Conservation (phyloP, 2,797 vertebrate species). For the Paramormyrops hopkinsi region DNA sequence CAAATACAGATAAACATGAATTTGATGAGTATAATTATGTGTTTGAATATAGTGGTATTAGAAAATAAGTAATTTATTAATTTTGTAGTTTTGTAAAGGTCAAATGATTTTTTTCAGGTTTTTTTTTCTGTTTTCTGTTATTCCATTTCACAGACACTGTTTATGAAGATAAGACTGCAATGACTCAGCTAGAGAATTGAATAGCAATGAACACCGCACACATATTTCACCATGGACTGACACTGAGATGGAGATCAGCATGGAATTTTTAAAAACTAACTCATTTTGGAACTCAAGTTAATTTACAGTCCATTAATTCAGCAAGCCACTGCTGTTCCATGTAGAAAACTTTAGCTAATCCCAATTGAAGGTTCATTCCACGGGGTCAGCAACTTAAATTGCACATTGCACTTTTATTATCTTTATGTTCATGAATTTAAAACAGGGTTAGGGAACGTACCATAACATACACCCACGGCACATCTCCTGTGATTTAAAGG, state of each 20-base stretch:
- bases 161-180: neutral
- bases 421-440: conserved; percentile 29
- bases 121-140: neutral
- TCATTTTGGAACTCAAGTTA: neutral
- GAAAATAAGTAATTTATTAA: neutral
- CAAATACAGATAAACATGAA: neutral
- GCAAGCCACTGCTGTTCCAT: neutral
- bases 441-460: neutral
- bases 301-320: conserved; percentile 12
- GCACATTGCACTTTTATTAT: conserved; percentile 24
- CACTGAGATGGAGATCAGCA: neutral
- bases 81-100: neutral
- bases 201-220: neutral
- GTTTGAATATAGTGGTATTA: neutral
- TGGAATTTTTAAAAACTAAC: neutral
- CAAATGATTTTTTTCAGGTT: neutral
- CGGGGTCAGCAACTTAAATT: neutral
- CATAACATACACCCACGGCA: neutral
- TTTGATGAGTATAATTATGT: neutral
- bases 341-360: neutral
- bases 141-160: neutral
- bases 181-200: conserved; percentile 7
- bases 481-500: neutral
- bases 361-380: neutral
- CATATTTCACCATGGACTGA: neutral